Evolutionary conservation across 2,797 vertebrate species (phyloP).

Genomic region (Syngnathus rostellatus): DNA sequence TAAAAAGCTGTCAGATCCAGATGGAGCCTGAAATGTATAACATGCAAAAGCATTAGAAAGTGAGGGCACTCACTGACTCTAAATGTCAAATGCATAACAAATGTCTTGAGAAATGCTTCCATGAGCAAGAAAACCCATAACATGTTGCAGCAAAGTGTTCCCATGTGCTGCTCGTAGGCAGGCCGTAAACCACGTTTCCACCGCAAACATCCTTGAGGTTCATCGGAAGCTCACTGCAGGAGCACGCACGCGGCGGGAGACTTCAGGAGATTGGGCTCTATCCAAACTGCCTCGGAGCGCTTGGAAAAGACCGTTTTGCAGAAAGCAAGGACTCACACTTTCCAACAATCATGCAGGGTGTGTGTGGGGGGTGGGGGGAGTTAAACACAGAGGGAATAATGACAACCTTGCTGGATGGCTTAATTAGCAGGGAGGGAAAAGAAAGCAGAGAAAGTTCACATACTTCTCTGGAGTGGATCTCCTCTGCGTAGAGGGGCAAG

Average conservation of each 20-base stretch:
- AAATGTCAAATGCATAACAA: neutral
- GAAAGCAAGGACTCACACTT: constrained; percentile 25
- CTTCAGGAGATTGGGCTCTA: constrained; percentile 6
- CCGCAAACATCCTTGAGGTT: constrained; percentile 60
- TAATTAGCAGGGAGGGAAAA: constrained; percentile 20
- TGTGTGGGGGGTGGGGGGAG: neutral
- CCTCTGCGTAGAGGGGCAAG: constrained; percentile 84
- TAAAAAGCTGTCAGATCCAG: neutral
- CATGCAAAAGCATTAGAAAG: neutral
- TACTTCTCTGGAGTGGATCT: constrained; percentile 92
- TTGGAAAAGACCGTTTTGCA: constrained; percentile 18
- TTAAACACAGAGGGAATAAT: neutral
- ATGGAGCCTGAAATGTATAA: no score
- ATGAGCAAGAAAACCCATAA: constrained; percentile 50
- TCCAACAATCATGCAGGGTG: neutral
- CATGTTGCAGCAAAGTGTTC: constrained; percentile 60
- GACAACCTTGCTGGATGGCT: neutral
- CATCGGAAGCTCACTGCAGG: constrained; percentile 46
- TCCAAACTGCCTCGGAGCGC: neutral
- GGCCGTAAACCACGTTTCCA: constrained; percentile 48
- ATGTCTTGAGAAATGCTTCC: constrained; percentile 36
- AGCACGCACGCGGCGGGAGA: constrained; percentile 26
- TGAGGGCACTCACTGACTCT: neutral
- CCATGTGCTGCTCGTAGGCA: constrained; percentile 60
- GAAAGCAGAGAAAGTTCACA: constrained; percentile 23